These are phyloP conservation scores for Macrotis lagotis DNA, from an alignment of 2,113 vertebrate genomes.

Conservation along the genomic window DNA sequence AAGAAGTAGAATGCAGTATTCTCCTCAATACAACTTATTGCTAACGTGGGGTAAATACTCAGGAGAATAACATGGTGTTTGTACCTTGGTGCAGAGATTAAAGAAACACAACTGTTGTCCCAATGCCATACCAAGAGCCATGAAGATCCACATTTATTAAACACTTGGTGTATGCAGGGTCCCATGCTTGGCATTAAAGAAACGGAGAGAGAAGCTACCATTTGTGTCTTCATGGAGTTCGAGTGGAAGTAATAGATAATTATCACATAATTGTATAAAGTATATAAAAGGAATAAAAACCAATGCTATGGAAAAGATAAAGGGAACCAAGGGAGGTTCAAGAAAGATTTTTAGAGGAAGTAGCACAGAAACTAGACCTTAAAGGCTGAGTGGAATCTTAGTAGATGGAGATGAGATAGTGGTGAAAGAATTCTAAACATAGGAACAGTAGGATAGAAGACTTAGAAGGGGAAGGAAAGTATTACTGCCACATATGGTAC, in stretches of 20 bases:
- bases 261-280: not conserved
- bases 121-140: not conserved
- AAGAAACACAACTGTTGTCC: not conserved
- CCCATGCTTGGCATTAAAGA: not conserved
- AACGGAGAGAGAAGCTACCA: not conserved
- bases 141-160: not conserved
- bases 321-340: not conserved
- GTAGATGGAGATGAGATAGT: not conserved
- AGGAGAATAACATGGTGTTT: not conserved
- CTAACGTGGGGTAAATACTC: not conserved
- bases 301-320: not conserved
- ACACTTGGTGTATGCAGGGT: too few species aligned
- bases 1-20: not conserved
- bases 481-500: not conserved
- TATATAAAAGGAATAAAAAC: not conserved
- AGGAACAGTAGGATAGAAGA: not conserved
- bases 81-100: not conserved
- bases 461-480: not conserved
- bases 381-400: not conserved
- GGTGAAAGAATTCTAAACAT: not conserved
- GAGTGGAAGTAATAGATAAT: not conserved
- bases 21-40: too few species aligned
- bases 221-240: not conserved
- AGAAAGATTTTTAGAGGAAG: not conserved
- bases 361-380: not conserved